Conservation (phyloP, 2,113 vertebrate genomes). For the Stercorarius parasiticus region DNA sequence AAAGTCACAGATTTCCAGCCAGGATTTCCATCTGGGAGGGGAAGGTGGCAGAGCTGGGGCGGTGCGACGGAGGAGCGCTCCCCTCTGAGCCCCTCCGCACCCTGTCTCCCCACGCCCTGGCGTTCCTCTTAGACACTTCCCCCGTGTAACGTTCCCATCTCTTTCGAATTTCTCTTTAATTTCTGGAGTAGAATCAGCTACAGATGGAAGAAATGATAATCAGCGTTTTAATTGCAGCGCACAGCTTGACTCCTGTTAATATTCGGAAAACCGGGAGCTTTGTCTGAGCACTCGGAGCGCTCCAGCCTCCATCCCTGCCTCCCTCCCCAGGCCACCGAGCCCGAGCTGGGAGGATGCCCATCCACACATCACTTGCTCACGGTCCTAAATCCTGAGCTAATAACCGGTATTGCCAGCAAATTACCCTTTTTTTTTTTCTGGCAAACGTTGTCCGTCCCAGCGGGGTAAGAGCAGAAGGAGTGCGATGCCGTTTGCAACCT, state of each 20-base stretch:
- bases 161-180: background rate
- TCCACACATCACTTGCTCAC: background rate
- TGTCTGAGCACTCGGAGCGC: background rate
- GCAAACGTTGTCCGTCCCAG: rapidly evolving
- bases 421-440: background rate
- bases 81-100: background rate
- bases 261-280: conserved; percentile 33
- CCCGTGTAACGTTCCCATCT: background rate
- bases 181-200: conserved; percentile 37
- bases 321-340: background rate
- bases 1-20: rapidly evolving
- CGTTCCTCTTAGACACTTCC: background rate
- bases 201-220: conserved; percentile 67
- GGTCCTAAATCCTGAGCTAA: background rate
- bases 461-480: background rate
- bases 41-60: background rate
- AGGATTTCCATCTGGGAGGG: background rate
- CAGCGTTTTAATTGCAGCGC: conserved; percentile 69
- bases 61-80: background rate
- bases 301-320: background rate
- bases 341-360: background rate
- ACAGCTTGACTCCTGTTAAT: conserved; percentile 71
- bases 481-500: background rate
- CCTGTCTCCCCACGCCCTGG: background rate
- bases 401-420: rapidly evolving